phyloP scores from a whole-genome alignment of 2,113 vertebrate species.

The Onychorhynchus coronatus region DNA sequence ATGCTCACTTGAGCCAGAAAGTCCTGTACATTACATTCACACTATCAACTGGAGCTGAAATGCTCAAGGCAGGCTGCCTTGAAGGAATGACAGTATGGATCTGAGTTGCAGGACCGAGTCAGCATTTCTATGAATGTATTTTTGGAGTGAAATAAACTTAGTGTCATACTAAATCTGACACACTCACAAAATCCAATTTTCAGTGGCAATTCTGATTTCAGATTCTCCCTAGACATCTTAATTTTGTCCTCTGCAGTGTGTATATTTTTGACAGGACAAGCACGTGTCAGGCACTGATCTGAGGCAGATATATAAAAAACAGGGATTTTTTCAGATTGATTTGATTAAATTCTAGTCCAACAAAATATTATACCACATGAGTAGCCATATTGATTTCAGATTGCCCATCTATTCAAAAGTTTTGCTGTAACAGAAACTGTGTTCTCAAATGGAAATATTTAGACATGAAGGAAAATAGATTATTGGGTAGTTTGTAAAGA shows the following conservation, averaged over 20 bases:
- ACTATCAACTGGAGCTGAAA: background rate
- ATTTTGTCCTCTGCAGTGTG: background rate
- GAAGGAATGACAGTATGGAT: background rate
- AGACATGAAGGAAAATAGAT: background rate
- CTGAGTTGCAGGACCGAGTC: background rate
- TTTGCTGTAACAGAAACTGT: background rate
- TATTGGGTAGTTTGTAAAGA: background rate
- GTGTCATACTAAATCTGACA: background rate
- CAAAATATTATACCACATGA: background rate
- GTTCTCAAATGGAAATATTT: background rate
- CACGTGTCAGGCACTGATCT: background rate
- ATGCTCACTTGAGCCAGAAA: background rate
- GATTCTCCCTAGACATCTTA: background rate
- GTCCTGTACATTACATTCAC: background rate
- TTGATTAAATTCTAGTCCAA: background rate
- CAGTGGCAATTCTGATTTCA: background rate
- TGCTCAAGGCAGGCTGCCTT: background rate
- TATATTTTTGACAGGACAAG: background rate
- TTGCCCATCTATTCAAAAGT: background rate
- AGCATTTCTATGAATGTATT: background rate
- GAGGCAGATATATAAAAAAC: background rate
- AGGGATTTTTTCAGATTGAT: accelerated
- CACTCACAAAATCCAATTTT: background rate
- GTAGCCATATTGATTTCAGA: background rate
- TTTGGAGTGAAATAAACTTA: background rate